phyloP scores from a whole-genome alignment of 53 echinoderm and acorn worm species.

The Mesocentrotus franciscanus region DNA sequence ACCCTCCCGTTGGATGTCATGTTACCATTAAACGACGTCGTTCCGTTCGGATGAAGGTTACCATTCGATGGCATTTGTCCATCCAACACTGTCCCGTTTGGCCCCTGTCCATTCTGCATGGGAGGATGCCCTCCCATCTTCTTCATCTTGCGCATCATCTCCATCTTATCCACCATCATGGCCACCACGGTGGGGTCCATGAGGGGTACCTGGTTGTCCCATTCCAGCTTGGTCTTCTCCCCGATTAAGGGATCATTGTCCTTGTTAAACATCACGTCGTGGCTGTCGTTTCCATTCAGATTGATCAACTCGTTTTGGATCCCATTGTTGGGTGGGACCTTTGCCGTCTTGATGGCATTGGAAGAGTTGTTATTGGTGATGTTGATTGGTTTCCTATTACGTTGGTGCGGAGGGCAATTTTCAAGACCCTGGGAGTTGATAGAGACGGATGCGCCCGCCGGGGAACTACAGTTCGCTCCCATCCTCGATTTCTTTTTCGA shows the following conservation, averaged over 20 bases:
- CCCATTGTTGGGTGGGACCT: background rate
- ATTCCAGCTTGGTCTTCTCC: background rate
- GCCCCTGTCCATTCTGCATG: background rate
- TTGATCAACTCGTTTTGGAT: slow-evolving; percentile 6
- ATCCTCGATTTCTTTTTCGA: background rate
- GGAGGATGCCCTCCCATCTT: slow-evolving; percentile 16
- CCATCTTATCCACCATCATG: slow-evolving; percentile 66
- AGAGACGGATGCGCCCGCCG: background rate
- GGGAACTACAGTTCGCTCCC: background rate
- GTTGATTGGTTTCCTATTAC: slow-evolving; percentile 27
- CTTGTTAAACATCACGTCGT: slow-evolving; percentile 1
- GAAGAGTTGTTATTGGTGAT: slow-evolving; percentile 44
- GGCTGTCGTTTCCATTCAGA: slow-evolving; percentile 13
- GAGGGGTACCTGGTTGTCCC: slow-evolving; percentile 38
- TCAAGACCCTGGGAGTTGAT: slow-evolving; percentile 20
- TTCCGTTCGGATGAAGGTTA: background rate
- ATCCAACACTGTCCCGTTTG: slow-evolving; percentile 47
- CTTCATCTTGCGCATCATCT: slow-evolving; percentile 61
- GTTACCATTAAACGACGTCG: background rate
- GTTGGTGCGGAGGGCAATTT: background rate
- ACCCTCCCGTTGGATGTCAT: slow-evolving; percentile 14
- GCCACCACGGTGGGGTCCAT: slow-evolving; percentile 58
- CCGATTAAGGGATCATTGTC: background rate
- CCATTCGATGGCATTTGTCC: slow-evolving; percentile 53
- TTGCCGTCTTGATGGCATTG: background rate